These are phyloP conservation scores for Apoda limacodes DNA, from an alignment of 2,888 invertebrate genomes.

Conservation along the genomic window DNA sequence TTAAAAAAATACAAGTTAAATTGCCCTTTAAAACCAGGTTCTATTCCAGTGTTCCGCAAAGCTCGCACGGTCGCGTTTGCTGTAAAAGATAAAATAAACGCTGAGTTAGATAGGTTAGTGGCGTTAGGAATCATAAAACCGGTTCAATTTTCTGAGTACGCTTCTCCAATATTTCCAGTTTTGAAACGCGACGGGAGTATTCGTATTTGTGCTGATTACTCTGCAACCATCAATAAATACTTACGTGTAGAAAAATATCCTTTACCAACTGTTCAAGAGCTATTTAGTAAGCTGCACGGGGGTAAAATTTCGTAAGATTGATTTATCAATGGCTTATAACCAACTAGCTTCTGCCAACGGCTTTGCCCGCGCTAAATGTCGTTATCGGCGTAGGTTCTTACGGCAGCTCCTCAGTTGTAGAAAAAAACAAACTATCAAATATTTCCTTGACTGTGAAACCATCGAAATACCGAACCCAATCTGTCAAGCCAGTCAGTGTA, in stretches of 20 bases:
- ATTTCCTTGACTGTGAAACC: too few relatives aligned
- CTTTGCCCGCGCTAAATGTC: too few relatives aligned
- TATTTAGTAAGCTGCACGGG: conserved; percentile 19
- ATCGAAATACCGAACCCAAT: too few relatives aligned
- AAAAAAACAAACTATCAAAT: too few relatives aligned
- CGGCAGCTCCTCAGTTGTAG: too few relatives aligned
- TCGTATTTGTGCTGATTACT: conserved; percentile 18
- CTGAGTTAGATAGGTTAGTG: conserved; percentile 14
- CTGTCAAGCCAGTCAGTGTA: too few relatives aligned
- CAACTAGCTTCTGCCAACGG: too few relatives aligned
- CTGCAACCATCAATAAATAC: conserved; percentile 19
- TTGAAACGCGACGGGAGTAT: conserved; percentile 16
- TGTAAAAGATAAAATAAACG: conserved; percentile 14
- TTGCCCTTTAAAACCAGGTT: conserved; percentile 14
- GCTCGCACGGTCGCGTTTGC: conserved; percentile 15
- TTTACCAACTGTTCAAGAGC: conserved; percentile 15
- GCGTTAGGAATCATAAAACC: conserved; percentile 14
- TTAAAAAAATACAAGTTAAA: conserved; percentile 13
- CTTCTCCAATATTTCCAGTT: conserved; percentile 17
- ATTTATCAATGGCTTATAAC: conserved; percentile 19
- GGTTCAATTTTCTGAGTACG: conserved; percentile 14
- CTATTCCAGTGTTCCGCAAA: conserved; percentile 16
- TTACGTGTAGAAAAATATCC: conserved; percentile 20
- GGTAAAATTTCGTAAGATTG: conserved; percentile 16
- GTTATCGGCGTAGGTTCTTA: too few relatives aligned